Evolutionary conservation across 2,113 vertebrate genomes (phyloP).

Genomic region (Rousettus leschenaultii): DNA sequence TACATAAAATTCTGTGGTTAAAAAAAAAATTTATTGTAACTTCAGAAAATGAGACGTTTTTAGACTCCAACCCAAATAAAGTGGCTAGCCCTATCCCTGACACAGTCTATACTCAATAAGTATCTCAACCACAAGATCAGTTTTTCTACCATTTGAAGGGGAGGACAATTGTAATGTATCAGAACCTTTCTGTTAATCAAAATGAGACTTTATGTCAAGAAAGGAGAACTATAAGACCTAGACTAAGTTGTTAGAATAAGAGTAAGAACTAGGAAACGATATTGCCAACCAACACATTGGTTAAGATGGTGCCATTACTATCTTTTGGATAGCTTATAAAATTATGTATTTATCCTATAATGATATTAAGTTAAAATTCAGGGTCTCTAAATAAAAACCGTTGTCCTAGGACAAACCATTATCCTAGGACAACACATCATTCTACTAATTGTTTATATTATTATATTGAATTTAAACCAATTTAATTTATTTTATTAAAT

Average conservation of each 20-base stretch:
- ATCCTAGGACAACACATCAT: neutral
- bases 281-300: neutral
- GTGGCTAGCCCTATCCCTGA: neutral
- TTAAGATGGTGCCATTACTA: neutral
- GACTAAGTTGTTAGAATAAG: neutral
- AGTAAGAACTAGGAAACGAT: neutral
- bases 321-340: neutral
- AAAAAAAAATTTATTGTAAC: neutral
- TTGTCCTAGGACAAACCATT: neutral
- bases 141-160: neutral
- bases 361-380: neutral
- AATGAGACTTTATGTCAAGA: neutral
- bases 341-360: neutral
- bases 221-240: neutral
- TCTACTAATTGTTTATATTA: neutral
- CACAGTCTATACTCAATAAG: neutral
- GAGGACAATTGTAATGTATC: neutral
- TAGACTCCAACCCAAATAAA: neutral
- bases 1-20: neutral
- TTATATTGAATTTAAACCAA: neutral
- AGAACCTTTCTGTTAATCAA: neutral
- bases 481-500: constrained; percentile 4
- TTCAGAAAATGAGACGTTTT: neutral
- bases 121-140: neutral
- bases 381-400: neutral